Base-by-base conservation (phyloP, 2,888 invertebrate genomes). In the Ophioninae sp. region DNA sequence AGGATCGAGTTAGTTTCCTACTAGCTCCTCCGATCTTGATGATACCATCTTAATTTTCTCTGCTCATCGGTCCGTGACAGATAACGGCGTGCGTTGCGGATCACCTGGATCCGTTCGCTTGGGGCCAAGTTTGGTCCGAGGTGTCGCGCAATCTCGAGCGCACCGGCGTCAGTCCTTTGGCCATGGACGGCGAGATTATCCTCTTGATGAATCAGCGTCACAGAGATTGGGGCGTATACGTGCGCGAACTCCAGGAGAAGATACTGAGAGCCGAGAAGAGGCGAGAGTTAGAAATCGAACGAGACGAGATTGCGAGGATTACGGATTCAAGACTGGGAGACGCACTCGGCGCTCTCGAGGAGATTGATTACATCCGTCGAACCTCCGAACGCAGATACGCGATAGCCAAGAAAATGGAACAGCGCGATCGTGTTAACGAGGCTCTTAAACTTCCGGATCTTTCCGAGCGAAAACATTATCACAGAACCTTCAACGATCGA, bases 61-160 rank as follows among this genome's bases (percentile, higher is more conserved):
- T 17, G 17, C 50, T 17, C 13, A 50, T 50, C 56, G 10, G n/a
- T 37, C 20, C 20, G 50, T 8, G 6, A 37, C 57, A 94, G 94
- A 89, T 94, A 37, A 94, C 93, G 2, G 89, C 93, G 86, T 86
- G 92, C 67, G 81, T 93, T 57, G 92, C 93, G 2, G 93, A 94
- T 87, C 92, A 94, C 83, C 94, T 92, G 84, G 90, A 93, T 41
- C 90, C 91, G 7, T 86, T 94, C 68, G 93, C 93, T 86, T 86
- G 93, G 65, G 93, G 93, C 2, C 93, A 94, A 87, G 89, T 92
- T 8, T 94, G 94, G 94, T 85, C 89, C 23, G 93, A 94, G 87
- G 85, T 94, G 2, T 83, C 88, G 17, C 88, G 85, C 44, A 92
- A 93, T 85, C 87, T 94, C 23, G 88, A 91, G 76, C 87, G 89